phyloP scores from a whole-genome alignment of 2,797 vertebrate species.

The Phoeniculus purpureus region DNA sequence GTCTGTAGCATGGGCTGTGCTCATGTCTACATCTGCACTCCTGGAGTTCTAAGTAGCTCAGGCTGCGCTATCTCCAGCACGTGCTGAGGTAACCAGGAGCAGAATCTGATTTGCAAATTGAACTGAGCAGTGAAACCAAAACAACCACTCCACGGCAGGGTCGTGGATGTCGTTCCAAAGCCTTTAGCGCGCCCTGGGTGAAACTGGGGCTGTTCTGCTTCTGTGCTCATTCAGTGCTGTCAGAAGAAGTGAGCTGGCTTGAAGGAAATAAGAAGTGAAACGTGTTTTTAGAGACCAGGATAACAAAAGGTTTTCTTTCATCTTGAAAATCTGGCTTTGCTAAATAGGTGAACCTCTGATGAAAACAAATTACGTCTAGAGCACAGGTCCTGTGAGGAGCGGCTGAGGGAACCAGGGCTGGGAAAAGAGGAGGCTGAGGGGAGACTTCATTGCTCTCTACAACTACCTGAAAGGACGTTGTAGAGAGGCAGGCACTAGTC shows the following conservation, averaged over 20 bases:
- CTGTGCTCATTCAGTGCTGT: rapidly evolving
- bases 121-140: neutral
- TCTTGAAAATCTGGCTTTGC: neutral
- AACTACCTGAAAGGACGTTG: too few species aligned
- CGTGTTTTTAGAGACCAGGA: neutral
- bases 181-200: neutral
- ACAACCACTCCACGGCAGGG: neutral
- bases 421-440: too few species aligned
- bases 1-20: neutral
- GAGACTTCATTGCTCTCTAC: too few species aligned
- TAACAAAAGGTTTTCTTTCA: neutral
- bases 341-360: neutral
- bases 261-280: neutral
- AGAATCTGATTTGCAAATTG: neutral
- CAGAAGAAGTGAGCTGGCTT: neutral
- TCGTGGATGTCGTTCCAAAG: neutral
- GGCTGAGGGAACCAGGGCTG: too few species aligned
- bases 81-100: neutral
- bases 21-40: neutral
- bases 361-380: neutral
- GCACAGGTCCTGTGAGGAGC: too few species aligned
- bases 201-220: neutral
- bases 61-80: rapidly evolving
- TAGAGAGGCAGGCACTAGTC: too few species aligned
- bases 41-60: neutral